A percentile compares a stretch with the other conserved stretches of the same genome.
phyloP scores from a whole-genome alignment of 2,888 invertebrate species.

The Escarpia spicata region DNA sequence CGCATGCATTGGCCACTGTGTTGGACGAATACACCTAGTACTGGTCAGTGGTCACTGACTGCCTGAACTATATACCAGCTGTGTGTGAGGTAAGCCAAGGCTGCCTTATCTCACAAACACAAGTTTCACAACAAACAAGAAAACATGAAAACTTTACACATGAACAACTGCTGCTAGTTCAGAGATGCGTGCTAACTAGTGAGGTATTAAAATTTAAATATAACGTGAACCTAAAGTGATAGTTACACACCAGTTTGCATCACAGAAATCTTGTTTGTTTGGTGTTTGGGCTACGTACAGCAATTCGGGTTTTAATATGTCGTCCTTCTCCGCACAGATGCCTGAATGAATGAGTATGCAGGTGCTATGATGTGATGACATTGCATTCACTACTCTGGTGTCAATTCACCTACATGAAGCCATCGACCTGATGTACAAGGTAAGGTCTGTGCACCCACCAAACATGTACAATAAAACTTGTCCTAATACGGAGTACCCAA shows the following conservation, averaged over 20 bases:
- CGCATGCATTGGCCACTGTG: not conserved
- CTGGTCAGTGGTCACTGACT: too few relatives aligned
- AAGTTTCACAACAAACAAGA: not conserved
- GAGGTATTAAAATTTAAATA: constrained; percentile 11
- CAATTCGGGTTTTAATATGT: not conserved
- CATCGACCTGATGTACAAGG: not conserved
- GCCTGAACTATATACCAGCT: too few relatives aligned
- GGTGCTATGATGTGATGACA: not conserved
- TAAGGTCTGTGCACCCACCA: not conserved
- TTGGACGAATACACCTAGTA: not conserved
- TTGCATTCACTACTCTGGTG: not conserved
- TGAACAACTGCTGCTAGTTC: not conserved
- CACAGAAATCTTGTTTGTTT: not conserved
- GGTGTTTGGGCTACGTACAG: not conserved
- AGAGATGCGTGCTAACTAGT: not conserved
- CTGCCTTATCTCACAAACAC: not conserved
- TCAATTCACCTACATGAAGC: not conserved
- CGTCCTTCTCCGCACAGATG: not conserved
- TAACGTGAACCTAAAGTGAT: constrained; percentile 13
- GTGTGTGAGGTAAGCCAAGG: not conserved
- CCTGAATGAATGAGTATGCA: not conserved
- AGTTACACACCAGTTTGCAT: not conserved
- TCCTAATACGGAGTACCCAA: not conserved
- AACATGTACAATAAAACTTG: not conserved
- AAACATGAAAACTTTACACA: not conserved